Evolutionary conservation across 1,140 invertebrate genomes (phyloP).

Genomic region (Orchesella cincta): DNA sequence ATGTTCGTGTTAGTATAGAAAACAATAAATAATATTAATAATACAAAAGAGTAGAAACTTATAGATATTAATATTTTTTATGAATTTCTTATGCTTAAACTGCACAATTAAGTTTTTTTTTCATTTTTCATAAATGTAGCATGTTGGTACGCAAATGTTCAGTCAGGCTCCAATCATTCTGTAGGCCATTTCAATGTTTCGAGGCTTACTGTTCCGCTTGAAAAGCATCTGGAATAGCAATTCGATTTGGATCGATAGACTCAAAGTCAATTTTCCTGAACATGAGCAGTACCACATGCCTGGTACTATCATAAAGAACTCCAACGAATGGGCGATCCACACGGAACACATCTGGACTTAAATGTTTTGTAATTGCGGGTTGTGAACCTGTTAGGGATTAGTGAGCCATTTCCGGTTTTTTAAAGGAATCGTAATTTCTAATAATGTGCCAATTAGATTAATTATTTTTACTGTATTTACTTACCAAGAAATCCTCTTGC

Average conservation of each 20-base stretch:
- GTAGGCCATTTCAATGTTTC: conserved; percentile 5
- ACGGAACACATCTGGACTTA: conserved; percentile 29
- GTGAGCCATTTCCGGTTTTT: no score
- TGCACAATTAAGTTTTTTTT: neutral
- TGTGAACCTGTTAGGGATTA: no score
- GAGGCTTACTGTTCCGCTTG: neutral
- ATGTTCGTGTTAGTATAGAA: no score
- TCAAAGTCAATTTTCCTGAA: conserved; percentile 35
- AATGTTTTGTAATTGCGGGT: conserved; percentile 1
- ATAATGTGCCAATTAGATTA: no score
- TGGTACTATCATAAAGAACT: conserved; percentile 31
- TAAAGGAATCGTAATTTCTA: no score
- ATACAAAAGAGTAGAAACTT: no score
- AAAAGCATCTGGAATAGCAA: conserved; percentile 8
- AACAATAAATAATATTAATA: no score
- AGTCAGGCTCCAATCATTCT: no score
- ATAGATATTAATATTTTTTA: no score
- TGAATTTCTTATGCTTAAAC: neutral
- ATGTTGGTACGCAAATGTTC: no score
- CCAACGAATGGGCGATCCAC: conserved; percentile 35
- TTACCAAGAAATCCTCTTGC: neutral
- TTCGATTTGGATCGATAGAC: neutral
- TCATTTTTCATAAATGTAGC: no score
- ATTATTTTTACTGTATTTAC: no score
- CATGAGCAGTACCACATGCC: conserved; percentile 23